Conservation (phyloP, 2,113 vertebrate species). For the Nestor notabilis region DNA sequence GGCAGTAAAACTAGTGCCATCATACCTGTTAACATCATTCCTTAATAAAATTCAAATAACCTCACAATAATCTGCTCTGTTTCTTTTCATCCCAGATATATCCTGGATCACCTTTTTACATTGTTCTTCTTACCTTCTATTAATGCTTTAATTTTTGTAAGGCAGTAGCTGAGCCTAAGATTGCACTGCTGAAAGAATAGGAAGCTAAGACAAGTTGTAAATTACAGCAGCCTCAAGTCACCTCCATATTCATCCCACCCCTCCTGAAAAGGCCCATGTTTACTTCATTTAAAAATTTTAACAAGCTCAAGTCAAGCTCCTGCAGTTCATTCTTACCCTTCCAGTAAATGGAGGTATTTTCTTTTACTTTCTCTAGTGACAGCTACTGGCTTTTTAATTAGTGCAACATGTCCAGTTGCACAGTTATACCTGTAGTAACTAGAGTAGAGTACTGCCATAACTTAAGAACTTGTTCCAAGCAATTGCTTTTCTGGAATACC, state of each 20-base stretch:
- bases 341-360: background rate
- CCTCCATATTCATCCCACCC: background rate
- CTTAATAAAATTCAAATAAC: background rate
- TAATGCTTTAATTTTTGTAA: background rate
- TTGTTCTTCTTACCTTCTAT: background rate
- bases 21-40: background rate
- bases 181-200: background rate
- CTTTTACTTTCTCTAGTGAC: background rate
- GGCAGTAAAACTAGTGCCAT: background rate
- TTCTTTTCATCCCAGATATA: constrained; percentile 13
- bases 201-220: background rate
- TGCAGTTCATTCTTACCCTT: background rate
- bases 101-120: background rate
- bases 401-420: background rate
- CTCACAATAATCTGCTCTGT: background rate
- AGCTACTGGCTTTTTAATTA: background rate
- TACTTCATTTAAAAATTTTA: background rate
- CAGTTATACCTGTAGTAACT: background rate
- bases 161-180: background rate
- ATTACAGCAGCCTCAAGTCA: background rate
- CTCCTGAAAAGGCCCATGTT: background rate
- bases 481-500: background rate
- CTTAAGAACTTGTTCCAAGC: background rate
- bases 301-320: background rate
- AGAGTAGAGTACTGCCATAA: background rate